Base-by-base conservation (phyloP, 1,140 invertebrate genomes). In the Andricus grossulariae region DNA sequence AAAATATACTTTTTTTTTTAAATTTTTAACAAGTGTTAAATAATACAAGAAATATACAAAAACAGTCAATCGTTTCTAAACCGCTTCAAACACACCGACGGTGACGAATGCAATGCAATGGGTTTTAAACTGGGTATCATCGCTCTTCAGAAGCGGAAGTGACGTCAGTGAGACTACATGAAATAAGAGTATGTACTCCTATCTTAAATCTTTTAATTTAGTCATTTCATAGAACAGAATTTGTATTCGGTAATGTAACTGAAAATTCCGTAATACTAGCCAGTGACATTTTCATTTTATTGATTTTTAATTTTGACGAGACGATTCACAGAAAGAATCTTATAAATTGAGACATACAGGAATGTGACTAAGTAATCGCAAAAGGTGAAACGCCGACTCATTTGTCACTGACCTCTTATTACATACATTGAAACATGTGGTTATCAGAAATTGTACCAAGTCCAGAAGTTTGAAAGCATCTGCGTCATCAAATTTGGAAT, bases 301-400 rank as follows among this genome's bases (percentile, higher is more conserved):
- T 25, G 1, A 25, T 25, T 25, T 25, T 25, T 25, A 3, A 21
- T 57, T 57, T 21, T 57, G 1, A 25, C 13, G 54, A 57, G n/a
- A 18, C 52, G 6, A 19, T 15, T 54, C 6, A 1, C 8, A 11
- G 54, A 85, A 79, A 83, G 54, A 81, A 73, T 79, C 76, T 73
- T 25, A 25, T 11, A 66, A 52, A 50, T 32, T 66, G 70, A 50
- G 12, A 55, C 57, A 75, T 77, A 57, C 32, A 71, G 60, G 77
- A 75, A 79, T 77, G 73, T 73, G 66, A 71, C 75, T 51, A 78
- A 51, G 76, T 39, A 21, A 57, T 57, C 54, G 54, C 54, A 5
- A 57, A 54, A 54, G 52, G n/a, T 54, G 52, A 54, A 54, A 57
- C 54, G 54, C 54, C 54, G 54, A 57, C 54, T 57, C 54, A 57